A percentile compares a stretch with the other conserved stretches of the same genome.
Conservation (phyloP, 2,888 invertebrate genomes). For the Heterodera filipjevi region DNA sequence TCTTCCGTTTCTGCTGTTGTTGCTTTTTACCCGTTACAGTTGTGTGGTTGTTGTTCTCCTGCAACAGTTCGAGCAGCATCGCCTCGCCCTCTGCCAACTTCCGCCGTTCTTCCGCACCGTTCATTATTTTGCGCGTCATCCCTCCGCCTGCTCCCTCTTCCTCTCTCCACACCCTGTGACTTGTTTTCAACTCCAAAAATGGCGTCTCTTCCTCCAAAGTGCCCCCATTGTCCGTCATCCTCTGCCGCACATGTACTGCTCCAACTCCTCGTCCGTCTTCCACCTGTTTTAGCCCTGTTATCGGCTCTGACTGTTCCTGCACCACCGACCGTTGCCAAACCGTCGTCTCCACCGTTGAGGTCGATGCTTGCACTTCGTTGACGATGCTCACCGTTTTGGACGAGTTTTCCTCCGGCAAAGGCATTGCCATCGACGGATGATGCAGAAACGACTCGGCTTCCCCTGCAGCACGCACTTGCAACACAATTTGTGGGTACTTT, state of each 20-base stretch:
- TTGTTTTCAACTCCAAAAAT: neutral
- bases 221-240: neutral
- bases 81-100: constrained; percentile 1
- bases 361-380: constrained; percentile 16
- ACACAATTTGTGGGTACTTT: neutral
- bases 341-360: constrained; percentile 6
- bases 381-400: constrained; percentile 12
- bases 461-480: too few relatives aligned
- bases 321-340: constrained; percentile 4
- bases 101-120: constrained; percentile 6
- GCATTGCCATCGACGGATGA: neutral
- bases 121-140: neutral
- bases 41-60: neutral
- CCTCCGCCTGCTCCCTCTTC: neutral
- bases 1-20: neutral
- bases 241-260: neutral
- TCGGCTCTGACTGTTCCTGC: neutral
- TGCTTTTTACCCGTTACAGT: neutral
- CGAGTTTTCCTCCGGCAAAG: neutral
- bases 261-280: neutral
- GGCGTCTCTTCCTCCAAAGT: neutral
- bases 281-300: neutral
- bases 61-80: neutral
- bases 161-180: neutral
- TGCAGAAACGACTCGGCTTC: too few relatives aligned